Percentiles rank a stretch among this genome's conserved stretches.
These are phyloP conservation scores for Ariopsis seemanni DNA, from an alignment of 2,113 vertebrate species.

Conservation along the genomic window DNA sequence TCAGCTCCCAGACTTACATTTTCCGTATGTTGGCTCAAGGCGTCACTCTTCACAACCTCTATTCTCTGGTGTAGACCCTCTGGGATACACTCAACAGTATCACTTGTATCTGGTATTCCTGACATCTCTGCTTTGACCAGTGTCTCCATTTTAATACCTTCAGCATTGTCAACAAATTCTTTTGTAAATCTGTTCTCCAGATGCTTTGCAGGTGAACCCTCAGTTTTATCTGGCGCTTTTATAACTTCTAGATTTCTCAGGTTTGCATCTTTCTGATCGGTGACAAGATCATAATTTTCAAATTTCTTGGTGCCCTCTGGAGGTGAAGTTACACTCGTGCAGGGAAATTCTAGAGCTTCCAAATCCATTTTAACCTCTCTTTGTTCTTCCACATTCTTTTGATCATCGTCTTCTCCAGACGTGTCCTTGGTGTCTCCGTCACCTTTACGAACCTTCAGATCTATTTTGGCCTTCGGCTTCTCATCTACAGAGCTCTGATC, in stretches of 20 bases:
- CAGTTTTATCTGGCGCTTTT: background rate
- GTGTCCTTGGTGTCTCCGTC: too few species aligned
- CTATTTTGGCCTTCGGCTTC: background rate
- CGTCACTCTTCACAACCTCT: background rate
- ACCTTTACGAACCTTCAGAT: background rate
- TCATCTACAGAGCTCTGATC: background rate
- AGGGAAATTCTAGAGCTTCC: background rate
- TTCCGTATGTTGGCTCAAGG: background rate
- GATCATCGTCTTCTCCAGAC: background rate
- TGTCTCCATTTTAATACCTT: background rate
- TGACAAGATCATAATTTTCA: background rate
- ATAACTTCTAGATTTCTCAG: background rate
- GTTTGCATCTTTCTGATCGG: background rate
- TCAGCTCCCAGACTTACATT: background rate
- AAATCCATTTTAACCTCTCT: background rate
- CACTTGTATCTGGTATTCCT: background rate
- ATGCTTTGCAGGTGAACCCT: background rate
- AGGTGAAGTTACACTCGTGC: background rate
- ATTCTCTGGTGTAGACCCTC: background rate
- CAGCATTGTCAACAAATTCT: background rate
- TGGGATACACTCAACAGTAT: background rate
- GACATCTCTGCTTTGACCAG: conserved; percentile 18
- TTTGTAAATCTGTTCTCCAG: background rate
- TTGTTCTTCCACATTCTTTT: background rate
- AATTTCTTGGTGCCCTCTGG: background rate